A percentile compares a stretch with the other conserved stretches of the same genome.
Evolutionary conservation across 1,140 invertebrate species (phyloP).

Genomic region (Apis cerana): DNA sequence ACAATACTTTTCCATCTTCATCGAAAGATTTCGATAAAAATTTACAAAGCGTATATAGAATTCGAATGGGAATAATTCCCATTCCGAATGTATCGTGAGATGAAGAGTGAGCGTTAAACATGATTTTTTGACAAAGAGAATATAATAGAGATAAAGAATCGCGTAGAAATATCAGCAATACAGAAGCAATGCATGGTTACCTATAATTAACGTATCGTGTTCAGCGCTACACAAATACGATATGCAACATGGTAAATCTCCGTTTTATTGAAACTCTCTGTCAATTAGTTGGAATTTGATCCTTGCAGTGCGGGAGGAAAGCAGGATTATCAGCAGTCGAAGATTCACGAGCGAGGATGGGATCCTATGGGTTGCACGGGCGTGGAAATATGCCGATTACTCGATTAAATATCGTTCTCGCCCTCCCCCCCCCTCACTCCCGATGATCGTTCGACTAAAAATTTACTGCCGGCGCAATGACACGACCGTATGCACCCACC

Average conservation of each 20-base stretch:
- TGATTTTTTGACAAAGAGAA: too few relatives aligned
- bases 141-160: too few relatives aligned
- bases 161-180: too few relatives aligned
- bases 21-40: too few relatives aligned
- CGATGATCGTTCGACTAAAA: conserved; percentile 46
- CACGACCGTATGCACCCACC: conserved; percentile 29
- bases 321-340: conserved; percentile 29
- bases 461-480: conserved; percentile 38
- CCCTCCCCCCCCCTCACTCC: too few relatives aligned
- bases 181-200: not conserved
- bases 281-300: conserved; percentile 35
- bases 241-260: conserved; percentile 19
- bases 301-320: conserved; percentile 1
- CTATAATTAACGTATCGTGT: not conserved
- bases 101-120: too few relatives aligned
- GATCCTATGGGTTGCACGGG: not conserved
- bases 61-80: too few relatives aligned
- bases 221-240: not conserved
- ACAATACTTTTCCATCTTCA: too few relatives aligned
- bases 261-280: conserved; percentile 46
- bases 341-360: not conserved
- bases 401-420: conserved; percentile 49
- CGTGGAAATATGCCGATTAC: conserved; percentile 40
- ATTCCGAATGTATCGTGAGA: too few relatives aligned
- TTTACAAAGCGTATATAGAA: too few relatives aligned